A percentile compares a stretch with the other conserved stretches of the same genome.
Evolutionary conservation across 1,140 invertebrate genomes (phyloP).

Genomic region (Prorops nasuta): DNA sequence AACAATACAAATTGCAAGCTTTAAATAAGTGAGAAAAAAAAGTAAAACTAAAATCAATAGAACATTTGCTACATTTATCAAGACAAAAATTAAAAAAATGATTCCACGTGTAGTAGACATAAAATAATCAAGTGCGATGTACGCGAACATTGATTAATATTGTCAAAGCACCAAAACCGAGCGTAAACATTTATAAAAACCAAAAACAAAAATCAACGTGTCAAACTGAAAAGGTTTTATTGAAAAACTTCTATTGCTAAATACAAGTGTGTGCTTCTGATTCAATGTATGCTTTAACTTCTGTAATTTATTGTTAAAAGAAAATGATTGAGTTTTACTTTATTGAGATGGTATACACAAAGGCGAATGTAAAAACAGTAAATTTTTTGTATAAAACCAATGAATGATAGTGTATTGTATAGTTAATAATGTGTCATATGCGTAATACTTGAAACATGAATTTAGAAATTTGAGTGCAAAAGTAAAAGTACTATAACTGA

Average conservation of each 20-base stretch:
- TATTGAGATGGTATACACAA: too few relatives aligned
- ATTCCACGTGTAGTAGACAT: neutral
- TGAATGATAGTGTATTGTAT: too few relatives aligned
- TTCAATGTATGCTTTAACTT: slow-evolving; percentile 31
- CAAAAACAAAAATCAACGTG: slow-evolving; percentile 53
- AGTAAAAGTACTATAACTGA: too few relatives aligned
- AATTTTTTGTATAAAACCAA: too few relatives aligned
- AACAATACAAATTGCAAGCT: neutral
- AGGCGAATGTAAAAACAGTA: too few relatives aligned
- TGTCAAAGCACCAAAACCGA: slow-evolving; percentile 26
- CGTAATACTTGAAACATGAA: too few relatives aligned
- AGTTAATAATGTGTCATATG: too few relatives aligned
- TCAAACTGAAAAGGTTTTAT: slow-evolving; percentile 56
- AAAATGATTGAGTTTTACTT: slow-evolving; percentile 22
- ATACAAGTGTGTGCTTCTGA: slow-evolving; percentile 50
- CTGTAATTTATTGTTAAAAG: slow-evolving; percentile 1
- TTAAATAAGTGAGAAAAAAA: neutral
- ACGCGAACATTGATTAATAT: neutral
- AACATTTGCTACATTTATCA: too few relatives aligned
- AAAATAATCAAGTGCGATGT: neutral
- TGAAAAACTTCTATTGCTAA: slow-evolving; percentile 53
- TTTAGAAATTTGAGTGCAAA: too few relatives aligned
- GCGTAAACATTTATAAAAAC: slow-evolving; percentile 46
- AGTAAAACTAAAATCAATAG: neutral
- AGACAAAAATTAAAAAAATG: neutral